phyloP scores from a whole-genome alignment of 2,888 invertebrate species.

The Drosophila nr. fundita region DNA sequence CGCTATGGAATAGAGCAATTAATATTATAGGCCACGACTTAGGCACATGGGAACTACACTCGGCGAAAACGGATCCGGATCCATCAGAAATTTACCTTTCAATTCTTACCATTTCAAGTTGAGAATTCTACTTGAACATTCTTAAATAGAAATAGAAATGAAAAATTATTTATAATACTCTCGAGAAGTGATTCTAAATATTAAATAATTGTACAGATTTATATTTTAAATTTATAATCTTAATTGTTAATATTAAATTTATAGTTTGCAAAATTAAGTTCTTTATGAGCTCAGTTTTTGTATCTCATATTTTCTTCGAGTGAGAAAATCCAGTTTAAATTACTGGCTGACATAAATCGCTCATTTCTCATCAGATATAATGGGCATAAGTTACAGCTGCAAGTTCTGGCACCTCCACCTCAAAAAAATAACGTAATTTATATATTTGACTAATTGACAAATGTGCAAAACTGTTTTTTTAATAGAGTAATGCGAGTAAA shows the following conservation, averaged over 20 bases:
- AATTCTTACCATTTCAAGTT: background rate
- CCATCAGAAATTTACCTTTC: background rate
- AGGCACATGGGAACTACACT: background rate
- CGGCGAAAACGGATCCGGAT: background rate
- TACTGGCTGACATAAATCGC: background rate
- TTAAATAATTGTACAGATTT: background rate
- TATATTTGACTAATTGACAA: constrained; percentile 4
- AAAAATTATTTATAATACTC: background rate
- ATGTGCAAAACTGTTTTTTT: background rate
- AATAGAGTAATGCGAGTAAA: background rate
- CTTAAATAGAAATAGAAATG: too few species aligned
- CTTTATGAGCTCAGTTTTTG: background rate
- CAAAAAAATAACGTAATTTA: background rate
- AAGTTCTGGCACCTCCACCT: background rate
- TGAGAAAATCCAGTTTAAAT: background rate
- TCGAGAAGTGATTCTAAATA: background rate
- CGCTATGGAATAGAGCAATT: constrained; percentile 4
- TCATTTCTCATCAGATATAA: constrained; percentile 6
- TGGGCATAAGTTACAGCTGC: constrained; percentile 5
- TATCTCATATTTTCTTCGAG: background rate
- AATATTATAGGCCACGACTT: background rate
- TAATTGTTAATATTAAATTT: background rate
- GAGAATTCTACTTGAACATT: background rate
- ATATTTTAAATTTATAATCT: background rate
- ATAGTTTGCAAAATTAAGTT: background rate